Conservation (phyloP, 2,797 vertebrate genomes). For the Melopsittacus undulatus region DNA sequence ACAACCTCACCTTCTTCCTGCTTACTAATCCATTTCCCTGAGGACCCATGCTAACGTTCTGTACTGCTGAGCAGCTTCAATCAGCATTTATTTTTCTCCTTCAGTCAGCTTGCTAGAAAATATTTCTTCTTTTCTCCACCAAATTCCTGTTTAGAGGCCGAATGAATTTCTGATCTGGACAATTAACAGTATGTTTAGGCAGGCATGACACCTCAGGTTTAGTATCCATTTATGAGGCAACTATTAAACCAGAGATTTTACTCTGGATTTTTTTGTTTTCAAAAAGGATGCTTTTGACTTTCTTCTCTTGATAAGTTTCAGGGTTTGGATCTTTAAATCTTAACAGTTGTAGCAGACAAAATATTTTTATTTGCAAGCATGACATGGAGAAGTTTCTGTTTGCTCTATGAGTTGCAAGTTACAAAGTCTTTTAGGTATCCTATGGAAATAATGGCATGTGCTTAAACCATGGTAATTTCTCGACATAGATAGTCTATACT, state of each 20-base stretch:
- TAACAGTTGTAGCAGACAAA: not conserved
- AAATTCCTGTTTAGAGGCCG: not conserved
- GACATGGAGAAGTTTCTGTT: not conserved
- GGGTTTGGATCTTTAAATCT: not conserved
- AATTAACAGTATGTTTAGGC: constrained; percentile 10
- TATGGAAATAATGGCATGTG: not conserved
- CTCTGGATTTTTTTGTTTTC: not conserved
- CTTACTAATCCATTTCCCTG: constrained; percentile 64
- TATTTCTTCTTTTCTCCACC: not conserved
- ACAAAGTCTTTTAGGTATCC: not conserved
- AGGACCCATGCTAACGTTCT: constrained; percentile 49
- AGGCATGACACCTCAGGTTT: not conserved
- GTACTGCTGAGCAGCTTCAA: constrained; percentile 54
- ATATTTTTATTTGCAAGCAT: not conserved
- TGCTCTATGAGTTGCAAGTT: not conserved
- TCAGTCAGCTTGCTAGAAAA: constrained; percentile 36
- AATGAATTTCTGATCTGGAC: not conserved
- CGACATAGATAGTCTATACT: not conserved
- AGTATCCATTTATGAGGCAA: not conserved
- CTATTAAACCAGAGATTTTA: not conserved
- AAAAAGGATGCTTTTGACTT: not conserved
- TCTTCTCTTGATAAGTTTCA: not conserved
- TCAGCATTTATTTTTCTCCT: constrained; percentile 54
- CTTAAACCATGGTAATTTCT: not conserved
- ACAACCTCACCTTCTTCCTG: constrained; percentile 68